phyloP scores from a whole-genome alignment of 2,113 vertebrate genomes.

The Capreolus pygargus region DNA sequence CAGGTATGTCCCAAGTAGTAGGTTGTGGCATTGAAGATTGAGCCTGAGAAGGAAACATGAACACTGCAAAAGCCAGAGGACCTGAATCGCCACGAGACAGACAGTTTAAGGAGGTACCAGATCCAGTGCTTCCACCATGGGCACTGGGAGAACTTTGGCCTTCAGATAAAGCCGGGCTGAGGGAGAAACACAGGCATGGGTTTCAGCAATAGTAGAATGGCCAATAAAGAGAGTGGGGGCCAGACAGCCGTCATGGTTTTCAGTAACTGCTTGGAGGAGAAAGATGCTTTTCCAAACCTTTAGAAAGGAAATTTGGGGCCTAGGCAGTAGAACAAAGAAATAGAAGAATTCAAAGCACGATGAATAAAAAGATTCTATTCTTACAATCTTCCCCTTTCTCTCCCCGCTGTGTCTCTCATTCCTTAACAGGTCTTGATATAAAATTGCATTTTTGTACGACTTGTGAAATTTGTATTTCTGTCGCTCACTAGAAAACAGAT shows the following conservation, averaged over 20 bases:
- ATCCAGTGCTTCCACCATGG: background rate
- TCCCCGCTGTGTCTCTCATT: background rate
- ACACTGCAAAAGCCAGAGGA: background rate
- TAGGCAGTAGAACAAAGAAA: background rate
- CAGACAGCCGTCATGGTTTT: background rate
- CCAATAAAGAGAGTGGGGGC: background rate
- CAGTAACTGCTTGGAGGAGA: background rate
- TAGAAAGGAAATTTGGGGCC: background rate
- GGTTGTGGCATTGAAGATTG: background rate
- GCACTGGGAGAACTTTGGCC: background rate
- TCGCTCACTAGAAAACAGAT: background rate
- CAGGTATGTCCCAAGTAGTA: background rate
- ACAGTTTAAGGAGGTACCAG: background rate
- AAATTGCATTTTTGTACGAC: background rate
- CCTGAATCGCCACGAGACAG: background rate
- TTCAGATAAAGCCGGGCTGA: background rate
- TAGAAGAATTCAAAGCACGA: background rate
- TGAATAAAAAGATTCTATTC: background rate
- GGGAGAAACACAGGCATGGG: background rate
- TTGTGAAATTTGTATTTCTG: background rate
- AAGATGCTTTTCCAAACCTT: background rate
- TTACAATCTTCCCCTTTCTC: background rate
- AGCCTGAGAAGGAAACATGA: background rate
- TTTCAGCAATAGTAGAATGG: background rate
- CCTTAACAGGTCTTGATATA: background rate